Percentiles rank a stretch among this genome's conserved stretches.
Conservation (phyloP, 2,113 vertebrate genomes). For the Ia io region DNA sequence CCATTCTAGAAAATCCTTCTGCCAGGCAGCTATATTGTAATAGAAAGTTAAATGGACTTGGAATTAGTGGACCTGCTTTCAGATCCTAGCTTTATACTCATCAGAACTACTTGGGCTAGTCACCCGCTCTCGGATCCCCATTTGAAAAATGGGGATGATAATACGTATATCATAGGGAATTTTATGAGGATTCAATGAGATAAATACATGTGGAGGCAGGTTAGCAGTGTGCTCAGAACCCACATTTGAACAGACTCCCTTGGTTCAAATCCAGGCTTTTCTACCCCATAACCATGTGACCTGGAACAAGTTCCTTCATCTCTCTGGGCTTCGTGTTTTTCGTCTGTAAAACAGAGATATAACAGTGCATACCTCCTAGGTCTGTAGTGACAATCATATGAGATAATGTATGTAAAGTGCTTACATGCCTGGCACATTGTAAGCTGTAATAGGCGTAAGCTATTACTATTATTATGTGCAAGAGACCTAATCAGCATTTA, state of each 20-base stretch:
- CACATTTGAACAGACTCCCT: neutral
- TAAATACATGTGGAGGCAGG: neutral
- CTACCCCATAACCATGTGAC: neutral
- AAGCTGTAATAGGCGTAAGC: neutral
- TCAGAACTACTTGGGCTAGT: neutral
- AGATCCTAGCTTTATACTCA: neutral
- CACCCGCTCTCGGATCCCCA: neutral
- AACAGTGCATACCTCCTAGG: neutral
- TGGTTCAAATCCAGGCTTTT: neutral
- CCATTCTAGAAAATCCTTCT: neutral
- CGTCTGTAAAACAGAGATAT: neutral
- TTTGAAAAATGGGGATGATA: neutral
- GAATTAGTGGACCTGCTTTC: neutral
- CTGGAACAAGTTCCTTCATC: neutral
- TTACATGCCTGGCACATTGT: neutral
- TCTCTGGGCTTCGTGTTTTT: neutral
- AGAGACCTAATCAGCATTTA: neutral
- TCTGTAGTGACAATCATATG: neutral
- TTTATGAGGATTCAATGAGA: conserved; percentile 1
- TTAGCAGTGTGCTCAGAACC: neutral
- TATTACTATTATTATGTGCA: neutral
- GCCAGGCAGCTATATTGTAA: neutral
- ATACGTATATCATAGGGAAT: neutral
- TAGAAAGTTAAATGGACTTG: neutral
- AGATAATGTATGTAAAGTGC: neutral